These are phyloP conservation scores for Hydriomena furcata DNA, from an alignment of 2,888 invertebrate genomes.

Conservation along the genomic window DNA sequence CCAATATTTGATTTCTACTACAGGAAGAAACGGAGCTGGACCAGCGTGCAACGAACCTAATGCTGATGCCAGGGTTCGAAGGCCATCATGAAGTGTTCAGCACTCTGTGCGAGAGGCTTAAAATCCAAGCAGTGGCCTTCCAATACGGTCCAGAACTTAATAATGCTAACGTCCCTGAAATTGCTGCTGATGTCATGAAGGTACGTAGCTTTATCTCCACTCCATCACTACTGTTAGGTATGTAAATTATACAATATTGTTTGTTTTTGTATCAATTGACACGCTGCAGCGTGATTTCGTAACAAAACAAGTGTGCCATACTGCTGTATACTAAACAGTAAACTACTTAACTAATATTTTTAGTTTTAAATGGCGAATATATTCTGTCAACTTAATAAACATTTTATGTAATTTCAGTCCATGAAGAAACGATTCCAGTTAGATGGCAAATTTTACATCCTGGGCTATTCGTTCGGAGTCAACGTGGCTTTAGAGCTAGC, in stretches of 20 bases:
- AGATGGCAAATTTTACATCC: conserved; percentile 34
- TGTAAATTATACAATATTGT: conserved; percentile 36
- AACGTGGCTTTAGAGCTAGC: no score
- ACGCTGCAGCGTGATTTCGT: no score
- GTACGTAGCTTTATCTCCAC: no score
- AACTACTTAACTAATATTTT: conserved; percentile 41
- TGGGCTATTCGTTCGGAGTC: conserved; percentile 42
- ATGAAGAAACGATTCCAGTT: conserved; percentile 30
- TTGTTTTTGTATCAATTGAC: no score
- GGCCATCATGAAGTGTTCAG: no score
- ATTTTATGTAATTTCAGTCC: conserved; percentile 29
- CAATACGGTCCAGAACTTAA: conserved; percentile 40
- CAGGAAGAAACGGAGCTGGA: conserved; percentile 41
- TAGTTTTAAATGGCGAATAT: no score
- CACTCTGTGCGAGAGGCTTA: conserved; percentile 42
- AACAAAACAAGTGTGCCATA: no score
- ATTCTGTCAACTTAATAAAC: no score
- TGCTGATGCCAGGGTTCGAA: no score
- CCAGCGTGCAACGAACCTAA: conserved; percentile 38
- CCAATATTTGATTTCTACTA: no score
- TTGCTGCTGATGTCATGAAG: conserved; percentile 37
- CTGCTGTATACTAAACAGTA: no score
- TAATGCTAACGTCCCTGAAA: conserved; percentile 36
- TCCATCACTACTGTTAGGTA: no score
- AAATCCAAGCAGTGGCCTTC: conserved; percentile 39